phyloP scores from a whole-genome alignment of 2,797 vertebrate species.

The Columba guinea region DNA sequence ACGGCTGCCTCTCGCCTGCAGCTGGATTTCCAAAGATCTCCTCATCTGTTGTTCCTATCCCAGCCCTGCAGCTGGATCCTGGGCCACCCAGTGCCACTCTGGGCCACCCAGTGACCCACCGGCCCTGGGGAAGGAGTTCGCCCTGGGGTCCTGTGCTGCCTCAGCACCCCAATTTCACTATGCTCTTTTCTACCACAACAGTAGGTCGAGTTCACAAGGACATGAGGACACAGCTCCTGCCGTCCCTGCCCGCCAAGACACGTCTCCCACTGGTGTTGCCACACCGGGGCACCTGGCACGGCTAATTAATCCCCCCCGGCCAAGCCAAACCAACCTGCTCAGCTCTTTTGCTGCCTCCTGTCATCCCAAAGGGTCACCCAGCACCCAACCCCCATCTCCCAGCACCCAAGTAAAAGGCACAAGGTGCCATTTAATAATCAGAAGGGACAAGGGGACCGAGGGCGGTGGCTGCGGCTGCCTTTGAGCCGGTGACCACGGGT shows the following conservation, averaged over 20 bases:
- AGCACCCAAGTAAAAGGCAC: neutral
- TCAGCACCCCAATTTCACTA: neutral
- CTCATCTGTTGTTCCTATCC: neutral
- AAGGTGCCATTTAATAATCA: neutral
- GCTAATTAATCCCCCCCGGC: neutral
- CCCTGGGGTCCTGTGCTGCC: neutral
- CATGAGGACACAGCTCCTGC: neutral
- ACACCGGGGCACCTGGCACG: fast-evolving
- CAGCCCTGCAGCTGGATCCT: neutral
- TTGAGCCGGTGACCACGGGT: neutral
- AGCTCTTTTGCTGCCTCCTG: neutral
- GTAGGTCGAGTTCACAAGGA: neutral
- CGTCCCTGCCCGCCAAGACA: neutral
- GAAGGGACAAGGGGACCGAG: neutral
- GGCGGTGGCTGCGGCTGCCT: neutral
- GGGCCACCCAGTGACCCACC: too few species aligned
- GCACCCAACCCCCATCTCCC: neutral
- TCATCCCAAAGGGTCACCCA: neutral
- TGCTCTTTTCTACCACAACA: neutral
- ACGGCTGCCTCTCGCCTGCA: neutral
- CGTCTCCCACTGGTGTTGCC: neutral
- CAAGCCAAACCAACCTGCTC: neutral
- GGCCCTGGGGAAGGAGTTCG: neutral
- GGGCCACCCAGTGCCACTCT: too few species aligned
- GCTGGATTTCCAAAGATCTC: neutral